These are phyloP conservation scores for Drosophila neocordata DNA, from an alignment of 1,140 invertebrate species.

Conservation along the genomic window DNA sequence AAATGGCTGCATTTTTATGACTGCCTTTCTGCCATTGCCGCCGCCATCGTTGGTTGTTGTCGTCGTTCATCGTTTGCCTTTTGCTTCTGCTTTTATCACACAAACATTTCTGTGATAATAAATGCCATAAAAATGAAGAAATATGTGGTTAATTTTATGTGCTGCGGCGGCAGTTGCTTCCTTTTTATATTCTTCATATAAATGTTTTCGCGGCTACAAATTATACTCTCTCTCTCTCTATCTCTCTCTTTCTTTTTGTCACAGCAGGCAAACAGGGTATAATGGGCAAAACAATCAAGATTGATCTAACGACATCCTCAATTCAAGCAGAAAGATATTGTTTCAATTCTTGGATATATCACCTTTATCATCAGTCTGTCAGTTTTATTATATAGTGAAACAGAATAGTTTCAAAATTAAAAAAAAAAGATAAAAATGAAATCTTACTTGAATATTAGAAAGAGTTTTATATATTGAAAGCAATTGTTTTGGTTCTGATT, in stretches of 20 bases:
- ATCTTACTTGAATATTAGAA: too few species aligned
- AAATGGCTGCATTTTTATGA: conserved; percentile 81
- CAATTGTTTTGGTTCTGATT: too few species aligned
- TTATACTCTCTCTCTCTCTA: conserved; percentile 29
- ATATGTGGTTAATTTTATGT: conserved; percentile 82
- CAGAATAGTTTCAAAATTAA: too few species aligned
- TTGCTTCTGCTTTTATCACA: conserved; percentile 78
- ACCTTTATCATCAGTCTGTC: not conserved
- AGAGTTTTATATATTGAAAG: too few species aligned
- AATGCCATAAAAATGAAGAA: conserved; percentile 82
- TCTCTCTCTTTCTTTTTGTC: not conserved
- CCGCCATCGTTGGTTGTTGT: conserved; percentile 25
- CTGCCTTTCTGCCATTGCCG: conserved; percentile 44
- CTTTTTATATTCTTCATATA: conserved; percentile 75
- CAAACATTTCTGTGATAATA: conserved; percentile 81
- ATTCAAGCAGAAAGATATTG: not conserved
- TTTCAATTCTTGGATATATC: not conserved
- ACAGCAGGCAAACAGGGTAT: conserved; percentile 10
- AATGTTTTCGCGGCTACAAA: conserved; percentile 78
- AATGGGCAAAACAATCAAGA: conserved; percentile 11
- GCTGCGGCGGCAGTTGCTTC: conserved; percentile 54
- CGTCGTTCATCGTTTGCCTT: conserved; percentile 70
- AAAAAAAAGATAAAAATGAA: too few species aligned
- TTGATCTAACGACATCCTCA: conserved; percentile 3
- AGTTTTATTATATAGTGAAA: too few species aligned